Percentiles rank a stretch among this genome's conserved stretches.
Conservation (phyloP, 2,797 vertebrate genomes). For the Sus cebifrons region DNA sequence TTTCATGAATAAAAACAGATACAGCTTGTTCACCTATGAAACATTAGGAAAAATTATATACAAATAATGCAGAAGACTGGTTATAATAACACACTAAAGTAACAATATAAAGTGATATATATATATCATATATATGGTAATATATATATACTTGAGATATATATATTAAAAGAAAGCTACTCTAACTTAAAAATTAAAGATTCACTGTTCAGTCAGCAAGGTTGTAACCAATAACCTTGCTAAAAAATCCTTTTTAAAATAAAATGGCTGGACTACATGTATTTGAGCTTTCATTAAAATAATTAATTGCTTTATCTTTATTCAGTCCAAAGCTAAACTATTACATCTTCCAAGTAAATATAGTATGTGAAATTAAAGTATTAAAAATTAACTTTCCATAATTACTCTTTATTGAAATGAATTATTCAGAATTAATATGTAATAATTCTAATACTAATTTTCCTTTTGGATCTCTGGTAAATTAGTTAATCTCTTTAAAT, state of each 20-base stretch:
- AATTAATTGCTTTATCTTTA: conserved; percentile 70
- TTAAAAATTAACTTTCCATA: conserved; percentile 85
- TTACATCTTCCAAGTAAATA: conserved; percentile 73
- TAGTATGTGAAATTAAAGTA: conserved; percentile 76
- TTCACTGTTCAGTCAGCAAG: not conserved
- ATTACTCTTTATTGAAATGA: conserved; percentile 77
- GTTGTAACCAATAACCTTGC: not conserved
- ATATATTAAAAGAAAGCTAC: not conserved
- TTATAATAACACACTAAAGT: not conserved
- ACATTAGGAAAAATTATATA: not conserved
- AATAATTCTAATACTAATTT: conserved; percentile 74
- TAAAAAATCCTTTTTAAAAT: conserved; percentile 37
- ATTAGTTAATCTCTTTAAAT: conserved; percentile 71
- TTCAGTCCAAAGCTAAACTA: conserved; percentile 63
- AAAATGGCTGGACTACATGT: conserved; percentile 9
- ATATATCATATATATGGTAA: too few species aligned
- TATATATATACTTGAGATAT: too few species aligned
- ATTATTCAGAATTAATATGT: conserved; percentile 82
- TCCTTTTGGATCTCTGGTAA: conserved; percentile 68
- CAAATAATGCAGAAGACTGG: not conserved
- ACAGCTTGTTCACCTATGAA: not conserved
- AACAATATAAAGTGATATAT: not conserved
- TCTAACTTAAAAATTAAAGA: conserved; percentile 20
- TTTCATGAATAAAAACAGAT: not conserved
- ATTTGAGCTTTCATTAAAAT: conserved; percentile 68